A percentile compares a stretch with the other conserved stretches of the same genome.
Evolutionary conservation across 2,113 vertebrate species (phyloP).

Genomic region (Rhea americana): DNA sequence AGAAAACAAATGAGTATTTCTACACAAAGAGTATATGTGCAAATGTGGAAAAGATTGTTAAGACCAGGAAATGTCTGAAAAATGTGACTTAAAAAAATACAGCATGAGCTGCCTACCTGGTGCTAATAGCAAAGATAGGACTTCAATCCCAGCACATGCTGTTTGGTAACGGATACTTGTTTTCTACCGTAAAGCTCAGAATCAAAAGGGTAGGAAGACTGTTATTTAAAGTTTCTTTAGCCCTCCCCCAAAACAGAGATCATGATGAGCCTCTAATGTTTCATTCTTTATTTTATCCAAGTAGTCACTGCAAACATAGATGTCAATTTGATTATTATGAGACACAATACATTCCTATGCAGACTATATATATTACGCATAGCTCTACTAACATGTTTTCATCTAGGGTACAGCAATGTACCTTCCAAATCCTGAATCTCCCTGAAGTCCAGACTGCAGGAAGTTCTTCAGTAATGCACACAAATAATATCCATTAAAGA

Average conservation of each 20-base stretch:
- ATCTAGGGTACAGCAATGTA: background rate
- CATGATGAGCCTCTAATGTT: background rate
- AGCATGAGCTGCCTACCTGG: background rate
- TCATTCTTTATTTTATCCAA: slow-evolving; percentile 5
- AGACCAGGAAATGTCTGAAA: background rate
- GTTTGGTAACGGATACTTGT: background rate
- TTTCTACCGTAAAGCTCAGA: background rate
- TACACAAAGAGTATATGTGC: background rate
- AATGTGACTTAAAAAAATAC: background rate
- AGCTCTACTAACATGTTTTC: background rate
- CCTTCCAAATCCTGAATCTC: background rate
- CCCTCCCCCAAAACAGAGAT: background rate
- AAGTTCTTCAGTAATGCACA: slow-evolving; percentile 26
- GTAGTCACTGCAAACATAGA: background rate
- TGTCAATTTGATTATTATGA: background rate
- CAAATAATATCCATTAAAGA: slow-evolving; percentile 46
- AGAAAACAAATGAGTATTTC: background rate
- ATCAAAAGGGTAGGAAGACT: background rate
- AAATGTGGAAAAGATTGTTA: background rate
- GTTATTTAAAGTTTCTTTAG: background rate
- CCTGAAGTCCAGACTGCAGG: slow-evolving; percentile 8
- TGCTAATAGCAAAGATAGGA: background rate
- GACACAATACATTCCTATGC: background rate
- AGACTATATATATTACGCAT: background rate
- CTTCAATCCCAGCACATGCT: background rate